Percentiles rank a stretch among this genome's conserved stretches.
Evolutionary conservation across 2,113 vertebrate species (phyloP).

Genomic region (Morphnarchus princeps): DNA sequence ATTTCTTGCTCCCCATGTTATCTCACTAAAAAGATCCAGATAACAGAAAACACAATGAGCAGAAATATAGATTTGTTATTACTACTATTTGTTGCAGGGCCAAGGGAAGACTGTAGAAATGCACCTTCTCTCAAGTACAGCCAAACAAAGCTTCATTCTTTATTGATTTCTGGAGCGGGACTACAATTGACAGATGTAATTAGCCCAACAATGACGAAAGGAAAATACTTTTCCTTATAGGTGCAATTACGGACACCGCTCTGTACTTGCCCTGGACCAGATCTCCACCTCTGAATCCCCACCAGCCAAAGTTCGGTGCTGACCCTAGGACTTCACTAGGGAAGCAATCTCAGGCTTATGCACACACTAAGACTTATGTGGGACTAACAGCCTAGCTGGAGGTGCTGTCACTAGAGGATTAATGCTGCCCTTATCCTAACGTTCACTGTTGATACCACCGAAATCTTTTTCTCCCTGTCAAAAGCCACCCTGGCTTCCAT

Average conservation of each 20-base stretch:
- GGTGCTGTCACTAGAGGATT: neutral
- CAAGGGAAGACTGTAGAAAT: slow-evolving; percentile 2
- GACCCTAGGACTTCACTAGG: neutral
- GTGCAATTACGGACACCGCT: neutral
- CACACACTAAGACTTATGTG: neutral
- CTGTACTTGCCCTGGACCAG: neutral
- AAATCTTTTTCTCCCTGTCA: neutral
- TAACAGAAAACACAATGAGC: neutral
- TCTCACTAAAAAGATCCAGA: neutral
- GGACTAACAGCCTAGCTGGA: neutral
- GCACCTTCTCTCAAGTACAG: neutral
- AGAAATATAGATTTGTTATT: slow-evolving; percentile 39
- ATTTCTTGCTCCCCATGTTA: neutral
- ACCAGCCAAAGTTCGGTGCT: neutral
- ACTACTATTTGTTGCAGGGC: neutral
- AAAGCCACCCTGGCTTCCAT: neutral
- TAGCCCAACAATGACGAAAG: neutral
- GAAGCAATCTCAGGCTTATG: neutral
- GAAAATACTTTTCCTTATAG: neutral
- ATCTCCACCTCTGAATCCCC: neutral
- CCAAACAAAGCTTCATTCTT: neutral
- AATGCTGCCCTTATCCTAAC: neutral
- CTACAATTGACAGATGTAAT: slow-evolving; percentile 8
- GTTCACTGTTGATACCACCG: neutral
- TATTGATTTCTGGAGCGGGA: slow-evolving; percentile 23